These are phyloP conservation scores for Eulemur coronatus DNA, from an alignment of 2,797 vertebrate species.

Conservation along the genomic window DNA sequence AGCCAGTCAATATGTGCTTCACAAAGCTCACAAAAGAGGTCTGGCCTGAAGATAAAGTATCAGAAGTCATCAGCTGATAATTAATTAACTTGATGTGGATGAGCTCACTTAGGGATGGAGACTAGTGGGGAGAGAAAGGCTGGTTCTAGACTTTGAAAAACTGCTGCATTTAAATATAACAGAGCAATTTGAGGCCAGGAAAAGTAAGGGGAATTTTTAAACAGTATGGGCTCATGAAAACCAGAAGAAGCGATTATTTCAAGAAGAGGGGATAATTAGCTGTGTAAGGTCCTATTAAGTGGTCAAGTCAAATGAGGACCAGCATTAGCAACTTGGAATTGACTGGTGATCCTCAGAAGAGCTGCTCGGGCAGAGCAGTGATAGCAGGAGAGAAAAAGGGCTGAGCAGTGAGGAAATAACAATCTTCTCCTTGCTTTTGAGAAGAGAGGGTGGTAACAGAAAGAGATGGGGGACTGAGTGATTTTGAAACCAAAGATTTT, in stretches of 20 bases:
- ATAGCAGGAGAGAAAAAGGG: too few species aligned
- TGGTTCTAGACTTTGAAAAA: neutral
- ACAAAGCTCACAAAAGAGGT: neutral
- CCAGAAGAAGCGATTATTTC: neutral
- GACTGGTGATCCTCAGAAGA: neutral
- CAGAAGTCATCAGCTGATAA: neutral
- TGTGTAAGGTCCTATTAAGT: neutral
- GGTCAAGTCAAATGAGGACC: neutral
- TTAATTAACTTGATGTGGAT: neutral
- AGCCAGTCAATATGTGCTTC: neutral
- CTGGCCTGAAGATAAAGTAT: neutral
- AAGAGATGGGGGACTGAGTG: neutral
- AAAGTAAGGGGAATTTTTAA: neutral
- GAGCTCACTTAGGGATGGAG: neutral
- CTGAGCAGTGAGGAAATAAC: neutral
- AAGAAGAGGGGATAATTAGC: neutral
- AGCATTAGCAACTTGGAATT: neutral
- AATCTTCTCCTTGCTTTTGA: neutral
- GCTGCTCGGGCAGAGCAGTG: neutral
- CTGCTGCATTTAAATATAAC: neutral
- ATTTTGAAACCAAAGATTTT: neutral
- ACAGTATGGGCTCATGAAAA: neutral
- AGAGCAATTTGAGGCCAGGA: neutral
- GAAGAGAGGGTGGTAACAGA: neutral
- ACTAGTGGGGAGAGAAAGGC: too few species aligned